phyloP scores from a whole-genome alignment of 2,888 invertebrate species.

The Hylaea fasciaria region DNA sequence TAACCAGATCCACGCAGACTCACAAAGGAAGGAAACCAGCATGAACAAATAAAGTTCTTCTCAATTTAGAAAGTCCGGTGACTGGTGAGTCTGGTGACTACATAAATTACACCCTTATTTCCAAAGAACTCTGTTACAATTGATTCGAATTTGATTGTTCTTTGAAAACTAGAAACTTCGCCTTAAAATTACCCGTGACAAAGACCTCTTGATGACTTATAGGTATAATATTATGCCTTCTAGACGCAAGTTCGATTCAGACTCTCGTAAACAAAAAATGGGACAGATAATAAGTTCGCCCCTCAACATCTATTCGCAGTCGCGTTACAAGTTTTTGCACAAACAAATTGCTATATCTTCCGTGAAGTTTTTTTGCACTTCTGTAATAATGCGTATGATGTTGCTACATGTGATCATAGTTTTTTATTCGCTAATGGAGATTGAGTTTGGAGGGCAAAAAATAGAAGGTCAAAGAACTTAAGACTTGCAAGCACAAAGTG shows the following conservation, averaged over 20 bases:
- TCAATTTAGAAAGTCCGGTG: slow-evolving; percentile 7
- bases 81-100: slow-evolving; percentile 7
- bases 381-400: slow-evolving; percentile 18
- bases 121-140: background rate
- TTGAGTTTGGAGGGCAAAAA: slow-evolving; percentile 26
- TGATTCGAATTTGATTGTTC: background rate
- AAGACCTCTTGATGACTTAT: background rate
- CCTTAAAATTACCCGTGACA: background rate
- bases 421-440: slow-evolving; percentile 9
- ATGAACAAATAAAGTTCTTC: slow-evolving; percentile 19
- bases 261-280: slow-evolving; percentile 29
- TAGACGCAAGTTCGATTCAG: background rate
- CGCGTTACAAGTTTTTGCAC: slow-evolving; percentile 51
- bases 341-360: slow-evolving; percentile 37
- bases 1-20: slow-evolving; percentile 18
- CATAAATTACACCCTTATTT: slow-evolving; percentile 3
- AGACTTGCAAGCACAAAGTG: background rate
- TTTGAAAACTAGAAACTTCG: background rate
- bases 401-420: slow-evolving; percentile 26
- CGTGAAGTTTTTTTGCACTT: slow-evolving; percentile 36
- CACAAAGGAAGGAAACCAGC: slow-evolving; percentile 23
- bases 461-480: slow-evolving; percentile 43
- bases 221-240: background rate
- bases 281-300: slow-evolving; percentile 33
- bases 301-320: slow-evolving; percentile 43